Evolutionary conservation across 2,888 invertebrate species (phyloP).

Genomic region (Hemithea aestivaria): DNA sequence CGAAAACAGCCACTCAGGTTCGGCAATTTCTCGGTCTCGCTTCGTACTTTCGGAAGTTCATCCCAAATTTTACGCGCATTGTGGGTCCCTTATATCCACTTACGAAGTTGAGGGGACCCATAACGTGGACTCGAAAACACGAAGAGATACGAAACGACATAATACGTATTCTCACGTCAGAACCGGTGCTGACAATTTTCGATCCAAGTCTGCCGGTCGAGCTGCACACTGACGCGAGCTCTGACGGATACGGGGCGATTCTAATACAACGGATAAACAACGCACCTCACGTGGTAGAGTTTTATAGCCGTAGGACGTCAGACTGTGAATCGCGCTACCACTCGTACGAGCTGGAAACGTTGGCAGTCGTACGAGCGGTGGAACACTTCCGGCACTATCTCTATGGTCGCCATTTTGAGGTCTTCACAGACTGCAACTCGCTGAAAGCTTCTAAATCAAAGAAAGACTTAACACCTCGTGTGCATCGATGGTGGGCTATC

Average conservation of each 20-base stretch:
- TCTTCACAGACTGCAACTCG: constrained; percentile 27
- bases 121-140: constrained; percentile 23
- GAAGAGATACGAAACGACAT: constrained; percentile 17
- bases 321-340: constrained; percentile 26
- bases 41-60: neutral
- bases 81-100: constrained; percentile 29
- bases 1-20: neutral
- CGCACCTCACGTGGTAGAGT: constrained; percentile 25
- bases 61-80: constrained; percentile 17
- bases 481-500: constrained; percentile 28
- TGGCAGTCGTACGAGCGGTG: constrained; percentile 29
- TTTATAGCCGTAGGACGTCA: constrained; percentile 28
- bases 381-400: constrained; percentile 26
- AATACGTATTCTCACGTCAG: constrained; percentile 16
- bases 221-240: constrained; percentile 29
- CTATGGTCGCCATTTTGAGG: constrained; percentile 20
- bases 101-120: constrained; percentile 26
- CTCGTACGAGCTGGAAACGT: constrained; percentile 28
- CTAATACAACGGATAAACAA: constrained; percentile 24
- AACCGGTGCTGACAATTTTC: constrained; percentile 28
- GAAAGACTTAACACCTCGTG: constrained; percentile 22
- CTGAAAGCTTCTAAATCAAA: constrained; percentile 25
- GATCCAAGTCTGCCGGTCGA: constrained; percentile 21
- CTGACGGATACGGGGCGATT: constrained; percentile 28
- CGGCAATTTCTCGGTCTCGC: constrained; percentile 1